phyloP scores from a whole-genome alignment of 2,797 vertebrate species.

The Lindbergichthys nudifrons region DNA sequence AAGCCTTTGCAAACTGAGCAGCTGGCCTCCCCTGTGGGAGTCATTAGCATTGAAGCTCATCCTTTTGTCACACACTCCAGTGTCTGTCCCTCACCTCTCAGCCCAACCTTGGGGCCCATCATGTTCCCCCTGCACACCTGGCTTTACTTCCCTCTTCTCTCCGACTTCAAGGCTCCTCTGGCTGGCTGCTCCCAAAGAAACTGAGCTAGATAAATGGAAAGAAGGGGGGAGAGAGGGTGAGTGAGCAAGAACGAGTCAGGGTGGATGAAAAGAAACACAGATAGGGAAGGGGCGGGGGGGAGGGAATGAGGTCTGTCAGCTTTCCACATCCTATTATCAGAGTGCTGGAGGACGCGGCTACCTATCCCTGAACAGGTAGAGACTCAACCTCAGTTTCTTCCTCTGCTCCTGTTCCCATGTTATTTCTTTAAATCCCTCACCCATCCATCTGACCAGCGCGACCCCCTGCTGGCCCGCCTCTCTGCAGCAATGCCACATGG shows the following conservation, averaged over 20 bases:
- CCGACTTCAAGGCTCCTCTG: constrained; percentile 68
- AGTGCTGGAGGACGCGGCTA: constrained; percentile 43
- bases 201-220: constrained; percentile 66
- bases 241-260: constrained; percentile 35
- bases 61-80: constrained; percentile 82
- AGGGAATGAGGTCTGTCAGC: constrained; percentile 54
- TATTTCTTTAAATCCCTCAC: constrained; percentile 47
- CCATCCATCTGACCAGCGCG: constrained; percentile 4
- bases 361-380: constrained; percentile 34
- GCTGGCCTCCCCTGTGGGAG: constrained; percentile 81
- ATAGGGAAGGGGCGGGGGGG: constrained; percentile 11
- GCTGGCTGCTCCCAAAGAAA: constrained; percentile 71
- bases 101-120: constrained; percentile 73
- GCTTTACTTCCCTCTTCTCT: constrained; percentile 60
- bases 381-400: constrained; percentile 48
- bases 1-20: constrained; percentile 69
- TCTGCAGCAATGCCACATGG: constrained; percentile 53
- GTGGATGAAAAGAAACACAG: constrained; percentile 36
- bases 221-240: constrained; percentile 29
- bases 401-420: constrained; percentile 40
- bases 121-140: constrained; percentile 69
- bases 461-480: constrained; percentile 31
- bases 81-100: constrained; percentile 78
- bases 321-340: constrained; percentile 58
- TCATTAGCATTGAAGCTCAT: constrained; percentile 83